Evolutionary conservation across 2,888 invertebrate species (phyloP).

Genomic region (Venusia cambrica): DNA sequence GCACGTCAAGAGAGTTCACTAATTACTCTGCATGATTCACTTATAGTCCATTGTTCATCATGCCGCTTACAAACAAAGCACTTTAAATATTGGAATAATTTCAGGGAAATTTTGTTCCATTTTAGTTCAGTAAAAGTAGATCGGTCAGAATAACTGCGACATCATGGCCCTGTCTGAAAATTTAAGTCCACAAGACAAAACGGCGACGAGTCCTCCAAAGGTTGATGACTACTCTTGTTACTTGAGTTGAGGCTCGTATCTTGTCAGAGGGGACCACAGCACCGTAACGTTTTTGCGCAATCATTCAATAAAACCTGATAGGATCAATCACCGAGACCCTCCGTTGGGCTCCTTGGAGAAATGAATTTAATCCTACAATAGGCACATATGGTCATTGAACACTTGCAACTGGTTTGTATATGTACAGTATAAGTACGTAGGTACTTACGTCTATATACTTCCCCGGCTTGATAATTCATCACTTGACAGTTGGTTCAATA

Average conservation of each 20-base stretch:
- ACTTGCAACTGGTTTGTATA: constrained; percentile 14
- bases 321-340: constrained; percentile 75
- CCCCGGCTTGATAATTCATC: too few species aligned
- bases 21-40: constrained; percentile 55
- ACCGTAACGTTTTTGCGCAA: constrained; percentile 76
- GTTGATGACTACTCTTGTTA: constrained; percentile 61
- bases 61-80: constrained; percentile 38
- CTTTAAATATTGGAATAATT: constrained; percentile 30
- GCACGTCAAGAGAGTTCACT: constrained; percentile 35
- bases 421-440: constrained; percentile 18
- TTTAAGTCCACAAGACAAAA: constrained; percentile 21
- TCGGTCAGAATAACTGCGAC: constrained; percentile 17
- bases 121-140: constrained; percentile 25
- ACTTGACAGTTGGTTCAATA: too few species aligned
- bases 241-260: constrained; percentile 39
- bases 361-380: constrained; percentile 54
- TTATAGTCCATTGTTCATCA: constrained; percentile 50
- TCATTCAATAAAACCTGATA: constrained; percentile 78
- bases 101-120: constrained; percentile 27
- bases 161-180: constrained; percentile 19
- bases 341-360: constrained; percentile 66
- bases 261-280: constrained; percentile 52
- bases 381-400: constrained; percentile 10
- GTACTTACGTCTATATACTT: too few species aligned
- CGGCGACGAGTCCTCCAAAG: constrained; percentile 39